Evolutionary conservation across 2,113 vertebrate species (phyloP).

Genomic region (Hepsetus odoe): DNA sequence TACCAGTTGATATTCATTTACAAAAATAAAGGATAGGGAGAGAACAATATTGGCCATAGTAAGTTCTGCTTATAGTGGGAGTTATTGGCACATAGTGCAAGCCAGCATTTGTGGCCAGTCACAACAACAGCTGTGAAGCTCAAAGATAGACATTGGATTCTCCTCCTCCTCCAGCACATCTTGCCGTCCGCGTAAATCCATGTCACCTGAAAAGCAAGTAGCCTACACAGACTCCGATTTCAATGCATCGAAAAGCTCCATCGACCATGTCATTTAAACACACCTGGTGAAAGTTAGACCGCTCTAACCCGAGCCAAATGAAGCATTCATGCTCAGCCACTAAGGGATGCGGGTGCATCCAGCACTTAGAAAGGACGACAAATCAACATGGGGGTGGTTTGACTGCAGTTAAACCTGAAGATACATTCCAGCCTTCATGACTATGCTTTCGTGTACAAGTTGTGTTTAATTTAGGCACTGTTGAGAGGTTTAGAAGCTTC

Average conservation of each 20-base stretch:
- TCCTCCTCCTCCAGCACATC: background rate
- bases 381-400: conserved; percentile 43
- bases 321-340: conserved; percentile 27
- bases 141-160: conserved; percentile 39
- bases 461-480: background rate
- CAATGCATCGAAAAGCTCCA: conserved; percentile 29
- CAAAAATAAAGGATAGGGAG: conserved; percentile 19
- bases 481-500: background rate
- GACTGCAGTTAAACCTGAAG: conserved; percentile 17
- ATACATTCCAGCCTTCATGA: background rate
- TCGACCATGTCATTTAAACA: conserved; percentile 30
- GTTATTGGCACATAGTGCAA: conserved; percentile 44
- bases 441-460: no score
- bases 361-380: conserved; percentile 24
- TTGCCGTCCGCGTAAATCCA: background rate
- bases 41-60: conserved; percentile 40
- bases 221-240: conserved; percentile 3
- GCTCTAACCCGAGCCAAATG: conserved; percentile 25
- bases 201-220: background rate
- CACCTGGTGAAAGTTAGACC: conserved; percentile 50
- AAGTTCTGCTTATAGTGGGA: conserved; percentile 45
- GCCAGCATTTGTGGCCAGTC: conserved; percentile 33
- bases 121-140: conserved; percentile 56
- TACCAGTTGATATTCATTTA: conserved; percentile 55
- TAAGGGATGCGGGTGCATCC: conserved; percentile 46